phyloP scores from a whole-genome alignment of 1,140 invertebrate species.

The Matsumurasca onukii region DNA sequence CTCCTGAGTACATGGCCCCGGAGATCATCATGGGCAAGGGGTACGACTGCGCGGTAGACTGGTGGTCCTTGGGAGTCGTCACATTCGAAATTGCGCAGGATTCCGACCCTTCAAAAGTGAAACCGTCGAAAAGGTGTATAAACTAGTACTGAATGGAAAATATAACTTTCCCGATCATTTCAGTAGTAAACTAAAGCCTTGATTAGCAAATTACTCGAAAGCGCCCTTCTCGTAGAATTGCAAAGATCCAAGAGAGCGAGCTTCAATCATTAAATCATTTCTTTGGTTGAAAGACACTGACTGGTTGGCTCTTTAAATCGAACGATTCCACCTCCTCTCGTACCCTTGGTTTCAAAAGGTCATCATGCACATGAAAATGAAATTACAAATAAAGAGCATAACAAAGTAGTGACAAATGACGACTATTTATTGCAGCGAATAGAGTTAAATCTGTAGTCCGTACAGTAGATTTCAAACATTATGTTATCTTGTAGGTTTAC shows the following conservation, averaged over 20 bases:
- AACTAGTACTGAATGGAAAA: not conserved
- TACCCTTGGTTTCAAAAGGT: no score
- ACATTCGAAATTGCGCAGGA: conserved; percentile 79
- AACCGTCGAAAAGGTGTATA: not conserved
- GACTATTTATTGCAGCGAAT: no score
- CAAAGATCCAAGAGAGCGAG: not conserved
- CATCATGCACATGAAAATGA: no score
- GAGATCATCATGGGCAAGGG: conserved; percentile 56
- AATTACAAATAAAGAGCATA: no score
- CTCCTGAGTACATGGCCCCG: conserved; percentile 82
- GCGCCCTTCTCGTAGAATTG: not conserved
- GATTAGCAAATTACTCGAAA: not conserved
- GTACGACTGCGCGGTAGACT: conserved; percentile 66
- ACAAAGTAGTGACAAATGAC: no score
- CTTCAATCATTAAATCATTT: not conserved
- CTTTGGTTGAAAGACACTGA: not conserved
- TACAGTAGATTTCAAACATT: no score
- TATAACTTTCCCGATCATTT: not conserved
- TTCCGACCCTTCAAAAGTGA: conserved; percentile 59
- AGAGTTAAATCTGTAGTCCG: no score
- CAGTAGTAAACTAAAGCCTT: not conserved
- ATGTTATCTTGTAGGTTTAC: no score
- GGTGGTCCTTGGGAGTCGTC: conserved; percentile 82
- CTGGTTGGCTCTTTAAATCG: not conserved
- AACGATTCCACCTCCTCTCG: not conserved